These are phyloP conservation scores for Anguilla anguilla DNA, from an alignment of 2,797 vertebrate species.

Conservation along the genomic window DNA sequence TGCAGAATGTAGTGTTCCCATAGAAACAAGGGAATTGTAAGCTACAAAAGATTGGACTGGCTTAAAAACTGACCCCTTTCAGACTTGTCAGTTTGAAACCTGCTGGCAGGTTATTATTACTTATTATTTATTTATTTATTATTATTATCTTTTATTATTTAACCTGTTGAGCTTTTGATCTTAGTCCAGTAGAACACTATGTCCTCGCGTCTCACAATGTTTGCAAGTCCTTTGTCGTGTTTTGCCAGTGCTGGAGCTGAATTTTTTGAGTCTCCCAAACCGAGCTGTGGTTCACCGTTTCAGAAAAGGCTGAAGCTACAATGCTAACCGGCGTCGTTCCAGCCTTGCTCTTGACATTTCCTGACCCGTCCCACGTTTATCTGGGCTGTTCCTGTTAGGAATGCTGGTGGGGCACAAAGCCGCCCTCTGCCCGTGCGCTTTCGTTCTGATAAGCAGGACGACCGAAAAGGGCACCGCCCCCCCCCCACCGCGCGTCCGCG, in stretches of 20 bases:
- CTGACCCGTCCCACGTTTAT: neutral
- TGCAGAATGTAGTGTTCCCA: neutral
- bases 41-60: neutral
- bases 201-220: neutral
- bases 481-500: neutral
- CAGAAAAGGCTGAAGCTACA: neutral
- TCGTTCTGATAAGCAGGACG: neutral
- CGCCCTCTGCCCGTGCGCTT: neutral
- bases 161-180: neutral
- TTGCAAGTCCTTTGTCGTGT: neutral
- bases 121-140: neutral
- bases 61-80: neutral
- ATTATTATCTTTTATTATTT: neutral
- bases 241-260: neutral
- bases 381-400: slow-evolving; percentile 7
- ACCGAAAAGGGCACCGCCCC: neutral
- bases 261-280: neutral
- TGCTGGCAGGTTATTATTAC: neutral
- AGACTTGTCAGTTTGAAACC: neutral
- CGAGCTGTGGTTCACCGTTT: neutral
- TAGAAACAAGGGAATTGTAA: neutral
- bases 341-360: slow-evolving; percentile 14
- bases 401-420: neutral
- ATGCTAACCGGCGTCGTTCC: neutral
- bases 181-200: neutral